A percentile compares a stretch with the other conserved stretches of the same genome.
Conservation (phyloP, 2,797 vertebrate species). For the Meriones psammophilus region DNA sequence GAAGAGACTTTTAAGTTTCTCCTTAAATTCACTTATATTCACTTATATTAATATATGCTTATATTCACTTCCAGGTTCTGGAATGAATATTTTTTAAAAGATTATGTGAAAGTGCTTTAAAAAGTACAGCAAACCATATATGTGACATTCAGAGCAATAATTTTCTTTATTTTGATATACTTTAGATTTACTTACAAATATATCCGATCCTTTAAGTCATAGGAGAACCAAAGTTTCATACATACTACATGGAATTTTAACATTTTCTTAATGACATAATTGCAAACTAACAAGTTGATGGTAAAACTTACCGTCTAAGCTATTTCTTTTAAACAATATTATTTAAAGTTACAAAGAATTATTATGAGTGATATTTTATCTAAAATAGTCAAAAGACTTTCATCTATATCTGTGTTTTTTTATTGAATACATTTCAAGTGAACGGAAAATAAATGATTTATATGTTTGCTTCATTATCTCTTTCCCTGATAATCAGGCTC, state of each 20-base stretch:
- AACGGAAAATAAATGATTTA: constrained; percentile 27
- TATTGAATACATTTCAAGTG: neutral
- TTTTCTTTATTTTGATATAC: neutral
- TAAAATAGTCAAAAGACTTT: constrained; percentile 32
- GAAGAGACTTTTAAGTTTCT: neutral
- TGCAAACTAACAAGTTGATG: neutral
- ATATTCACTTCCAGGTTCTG: neutral
- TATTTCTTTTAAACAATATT: constrained; percentile 16
- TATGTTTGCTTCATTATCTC: constrained; percentile 18
- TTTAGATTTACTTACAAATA: neutral
- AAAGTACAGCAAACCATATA: neutral
- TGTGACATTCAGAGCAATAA: neutral
- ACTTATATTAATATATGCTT: neutral
- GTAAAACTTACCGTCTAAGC: neutral
- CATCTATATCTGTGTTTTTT: constrained; percentile 51
- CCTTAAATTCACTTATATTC: neutral
- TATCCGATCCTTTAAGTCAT: neutral
- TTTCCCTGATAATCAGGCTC: neutral
- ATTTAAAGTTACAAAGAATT: neutral
- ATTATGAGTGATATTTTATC: neutral
- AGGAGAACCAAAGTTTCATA: neutral
- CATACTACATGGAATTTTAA: neutral
- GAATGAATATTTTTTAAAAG: neutral
- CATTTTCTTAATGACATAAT: neutral
- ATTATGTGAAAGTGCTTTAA: neutral